Evolutionary conservation across 1,140 invertebrate species (phyloP).

Genomic region (Bursaphelenchus mucronatus): DNA sequence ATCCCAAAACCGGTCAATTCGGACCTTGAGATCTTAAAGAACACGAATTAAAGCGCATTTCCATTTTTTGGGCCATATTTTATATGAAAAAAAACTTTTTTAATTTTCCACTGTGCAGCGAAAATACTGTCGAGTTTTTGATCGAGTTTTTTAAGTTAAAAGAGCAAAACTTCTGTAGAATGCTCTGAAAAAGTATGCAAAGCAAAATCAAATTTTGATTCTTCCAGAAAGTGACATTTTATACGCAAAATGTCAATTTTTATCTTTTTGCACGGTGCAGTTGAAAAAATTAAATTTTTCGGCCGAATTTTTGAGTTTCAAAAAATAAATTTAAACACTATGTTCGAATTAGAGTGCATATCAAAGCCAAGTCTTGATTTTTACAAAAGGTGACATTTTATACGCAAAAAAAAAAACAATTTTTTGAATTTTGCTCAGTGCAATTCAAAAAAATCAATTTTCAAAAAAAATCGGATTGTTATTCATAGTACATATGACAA

Average conservation of each 20-base stretch:
- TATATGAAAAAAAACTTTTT: background rate
- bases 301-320: no score
- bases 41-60: background rate
- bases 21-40: background rate
- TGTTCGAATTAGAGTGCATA: no score
- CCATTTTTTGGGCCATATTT: background rate
- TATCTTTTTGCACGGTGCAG: no score
- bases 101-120: background rate
- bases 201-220: background rate
- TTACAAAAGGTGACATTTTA: no score
- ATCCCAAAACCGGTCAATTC: background rate
- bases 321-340: no score
- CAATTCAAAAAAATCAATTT: no score
- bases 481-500: no score
- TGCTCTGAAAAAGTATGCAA: background rate
- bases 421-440: no score
- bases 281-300: background rate
- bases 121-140: conserved; percentile 12
- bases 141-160: conserved; percentile 1
- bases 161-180: background rate
- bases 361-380: no score
- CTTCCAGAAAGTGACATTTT: background rate
- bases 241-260: no score
- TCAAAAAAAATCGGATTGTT: background rate
- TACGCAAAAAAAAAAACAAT: no score